Percentiles rank a stretch among this genome's conserved stretches.
Evolutionary conservation across 2,113 vertebrate genomes (phyloP).

Genomic region (Grammomys surdaster): DNA sequence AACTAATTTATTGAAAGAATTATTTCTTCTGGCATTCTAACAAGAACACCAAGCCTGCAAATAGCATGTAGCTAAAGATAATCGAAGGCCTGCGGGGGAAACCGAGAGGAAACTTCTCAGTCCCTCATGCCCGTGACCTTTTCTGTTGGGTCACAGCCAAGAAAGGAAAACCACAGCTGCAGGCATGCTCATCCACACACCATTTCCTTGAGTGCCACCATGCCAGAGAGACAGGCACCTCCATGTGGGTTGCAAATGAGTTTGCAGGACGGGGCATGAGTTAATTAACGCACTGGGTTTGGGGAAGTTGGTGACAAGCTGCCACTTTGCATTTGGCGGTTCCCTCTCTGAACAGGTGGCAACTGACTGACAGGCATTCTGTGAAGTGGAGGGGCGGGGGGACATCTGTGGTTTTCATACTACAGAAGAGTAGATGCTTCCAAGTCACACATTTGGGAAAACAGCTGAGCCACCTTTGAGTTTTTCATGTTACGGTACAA

Average conservation of each 20-base stretch:
- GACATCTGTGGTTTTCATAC: slow-evolving; percentile 75
- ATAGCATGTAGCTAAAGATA: neutral
- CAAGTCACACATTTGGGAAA: slow-evolving; percentile 75
- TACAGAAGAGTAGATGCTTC: slow-evolving; percentile 60
- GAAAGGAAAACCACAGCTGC: neutral
- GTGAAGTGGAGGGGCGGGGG: slow-evolving; percentile 50
- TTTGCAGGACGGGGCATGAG: neutral
- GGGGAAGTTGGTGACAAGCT: slow-evolving; percentile 77
- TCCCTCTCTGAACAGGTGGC: slow-evolving; percentile 79
- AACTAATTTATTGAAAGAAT: slow-evolving; percentile 13
- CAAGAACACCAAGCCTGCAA: neutral
- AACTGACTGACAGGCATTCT: slow-evolving; percentile 76
- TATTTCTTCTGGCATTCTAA: neutral
- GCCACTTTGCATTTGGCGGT: slow-evolving; percentile 70
- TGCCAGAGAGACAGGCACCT: neutral
- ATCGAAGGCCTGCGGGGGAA: neutral
- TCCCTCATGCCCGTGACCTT: neutral
- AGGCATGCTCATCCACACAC: neutral
- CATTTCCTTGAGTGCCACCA: neutral
- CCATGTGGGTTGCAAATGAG: slow-evolving; percentile 22
- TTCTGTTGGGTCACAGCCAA: slow-evolving; percentile 44
- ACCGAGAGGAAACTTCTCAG: neutral
- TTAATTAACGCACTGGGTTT: slow-evolving; percentile 19
- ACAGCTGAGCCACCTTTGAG: slow-evolving; percentile 73
- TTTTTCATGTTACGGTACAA: slow-evolving; percentile 80